These are phyloP conservation scores for Drosophila quadrilineata DNA, from an alignment of 1,140 invertebrate species.

Conservation along the genomic window DNA sequence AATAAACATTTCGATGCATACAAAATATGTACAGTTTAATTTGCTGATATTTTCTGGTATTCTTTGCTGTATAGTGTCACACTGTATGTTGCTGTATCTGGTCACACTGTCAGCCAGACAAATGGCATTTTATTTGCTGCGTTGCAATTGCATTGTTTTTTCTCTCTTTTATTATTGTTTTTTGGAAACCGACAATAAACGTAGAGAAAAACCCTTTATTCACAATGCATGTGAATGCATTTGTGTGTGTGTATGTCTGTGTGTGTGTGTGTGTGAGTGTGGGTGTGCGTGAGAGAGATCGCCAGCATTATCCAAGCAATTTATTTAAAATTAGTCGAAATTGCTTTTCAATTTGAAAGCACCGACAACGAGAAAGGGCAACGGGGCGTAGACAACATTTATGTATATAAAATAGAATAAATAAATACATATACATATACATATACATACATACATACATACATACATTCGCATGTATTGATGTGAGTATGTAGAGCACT, in stretches of 20 bases:
- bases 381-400: not conserved
- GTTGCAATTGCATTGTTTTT: not conserved
- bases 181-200: too few species aligned
- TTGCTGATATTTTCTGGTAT: too few species aligned
- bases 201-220: too few species aligned
- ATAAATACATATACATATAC: not conserved
- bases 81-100: too few species aligned
- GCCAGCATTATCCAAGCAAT: constrained; percentile 58
- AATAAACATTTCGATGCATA: too few species aligned
- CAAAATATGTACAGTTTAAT: too few species aligned
- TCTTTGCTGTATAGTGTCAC: too few species aligned
- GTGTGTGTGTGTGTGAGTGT: not conserved
- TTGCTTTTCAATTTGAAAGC: constrained; percentile 44
- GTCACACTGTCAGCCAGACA: too few species aligned
- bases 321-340: constrained; percentile 66
- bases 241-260: constrained; percentile 7
- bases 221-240: constrained; percentile 33
- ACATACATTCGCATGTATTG: not conserved
- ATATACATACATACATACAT: not conserved
- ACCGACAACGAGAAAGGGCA: not conserved
- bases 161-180: constrained; percentile 19
- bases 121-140: too few species aligned
- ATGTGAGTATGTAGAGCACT: not conserved
- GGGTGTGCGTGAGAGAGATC: constrained; percentile 34
- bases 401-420: constrained; percentile 15